Percentiles rank a stretch among this genome's conserved stretches.
Conservation (phyloP, 2,113 vertebrate genomes). For the Scolopax mira region DNA sequence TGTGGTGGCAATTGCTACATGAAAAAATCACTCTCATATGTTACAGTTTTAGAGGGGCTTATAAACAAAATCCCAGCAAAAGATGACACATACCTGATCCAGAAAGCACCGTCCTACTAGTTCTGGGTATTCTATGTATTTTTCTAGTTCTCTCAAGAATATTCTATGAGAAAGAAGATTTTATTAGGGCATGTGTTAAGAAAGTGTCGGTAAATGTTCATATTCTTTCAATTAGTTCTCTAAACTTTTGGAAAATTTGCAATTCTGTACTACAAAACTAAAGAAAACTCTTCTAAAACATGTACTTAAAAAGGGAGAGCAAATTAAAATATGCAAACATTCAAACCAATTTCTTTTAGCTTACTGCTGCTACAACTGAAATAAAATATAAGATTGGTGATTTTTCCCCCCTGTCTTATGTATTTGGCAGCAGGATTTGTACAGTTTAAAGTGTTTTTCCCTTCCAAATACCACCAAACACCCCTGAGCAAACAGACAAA, state of each 20-base stretch:
- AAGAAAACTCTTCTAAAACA: neutral
- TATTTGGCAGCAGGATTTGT: neutral
- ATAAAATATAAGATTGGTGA: neutral
- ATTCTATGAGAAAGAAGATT: slow-evolving; percentile 74
- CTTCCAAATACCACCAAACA: neutral
- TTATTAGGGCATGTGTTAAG: neutral
- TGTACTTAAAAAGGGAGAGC: neutral
- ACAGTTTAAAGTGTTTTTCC: neutral
- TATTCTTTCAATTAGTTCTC: neutral
- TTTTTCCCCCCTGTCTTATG: neutral
- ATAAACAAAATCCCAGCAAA: neutral
- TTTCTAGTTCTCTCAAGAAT: slow-evolving; percentile 90
- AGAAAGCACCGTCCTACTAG: slow-evolving; percentile 92
- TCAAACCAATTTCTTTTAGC: neutral
- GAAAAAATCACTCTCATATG: neutral
- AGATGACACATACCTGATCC: slow-evolving; percentile 78
- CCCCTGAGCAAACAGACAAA: neutral
- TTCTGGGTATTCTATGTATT: slow-evolving; percentile 88
- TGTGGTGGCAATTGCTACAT: neutral
- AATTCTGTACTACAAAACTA: neutral
- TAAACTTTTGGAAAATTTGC: neutral
- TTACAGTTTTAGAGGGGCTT: neutral
- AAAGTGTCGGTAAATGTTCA: neutral
- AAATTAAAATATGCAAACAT: neutral
- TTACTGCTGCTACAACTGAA: neutral